Percentiles rank a stretch among this genome's conserved stretches.
Conservation (phyloP, 2,888 invertebrate species). For the Stomorhina lunata region DNA sequence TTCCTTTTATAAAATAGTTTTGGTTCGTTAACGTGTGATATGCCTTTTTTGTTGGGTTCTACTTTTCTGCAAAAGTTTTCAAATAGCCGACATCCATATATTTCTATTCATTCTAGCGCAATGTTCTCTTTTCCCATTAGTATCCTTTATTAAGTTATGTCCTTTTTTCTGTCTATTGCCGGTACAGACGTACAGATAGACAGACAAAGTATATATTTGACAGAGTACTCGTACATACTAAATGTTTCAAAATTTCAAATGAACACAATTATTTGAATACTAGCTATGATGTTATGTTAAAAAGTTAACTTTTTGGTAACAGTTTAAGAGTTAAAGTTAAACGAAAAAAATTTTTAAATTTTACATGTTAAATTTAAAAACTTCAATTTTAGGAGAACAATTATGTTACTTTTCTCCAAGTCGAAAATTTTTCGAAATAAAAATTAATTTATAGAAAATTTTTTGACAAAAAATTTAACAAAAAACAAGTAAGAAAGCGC, state of each 20-base stretch:
- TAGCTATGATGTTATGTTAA: too few relatives aligned
- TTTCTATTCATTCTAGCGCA: constrained; percentile 3
- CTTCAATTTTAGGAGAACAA: too few relatives aligned
- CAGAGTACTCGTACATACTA: constrained; percentile 3
- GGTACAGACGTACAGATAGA: too few relatives aligned
- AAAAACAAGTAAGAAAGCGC: too few relatives aligned
- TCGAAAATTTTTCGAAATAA: too few relatives aligned
- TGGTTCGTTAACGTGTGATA: constrained; percentile 48
- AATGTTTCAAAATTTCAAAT: neutral
- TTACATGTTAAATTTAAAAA: too few relatives aligned
- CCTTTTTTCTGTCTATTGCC: neutral
- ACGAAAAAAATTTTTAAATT: neutral
- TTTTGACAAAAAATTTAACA: too few relatives aligned
- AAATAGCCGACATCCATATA: constrained; percentile 22
- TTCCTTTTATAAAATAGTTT: constrained; percentile 34
- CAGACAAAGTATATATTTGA: too few relatives aligned
- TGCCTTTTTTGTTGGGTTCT: constrained; percentile 5
- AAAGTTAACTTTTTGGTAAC: constrained; percentile 4
- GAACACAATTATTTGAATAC: constrained; percentile 5
- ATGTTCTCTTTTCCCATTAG: neutral
- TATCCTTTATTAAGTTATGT: constrained; percentile 1
- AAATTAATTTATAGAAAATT: too few relatives aligned
- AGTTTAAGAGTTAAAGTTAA: neutral
- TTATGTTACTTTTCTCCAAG: too few relatives aligned
- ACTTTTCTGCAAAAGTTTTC: constrained; percentile 34